phyloP scores from a whole-genome alignment of 2,113 vertebrate genomes.

The Istiophorus platypterus region DNA sequence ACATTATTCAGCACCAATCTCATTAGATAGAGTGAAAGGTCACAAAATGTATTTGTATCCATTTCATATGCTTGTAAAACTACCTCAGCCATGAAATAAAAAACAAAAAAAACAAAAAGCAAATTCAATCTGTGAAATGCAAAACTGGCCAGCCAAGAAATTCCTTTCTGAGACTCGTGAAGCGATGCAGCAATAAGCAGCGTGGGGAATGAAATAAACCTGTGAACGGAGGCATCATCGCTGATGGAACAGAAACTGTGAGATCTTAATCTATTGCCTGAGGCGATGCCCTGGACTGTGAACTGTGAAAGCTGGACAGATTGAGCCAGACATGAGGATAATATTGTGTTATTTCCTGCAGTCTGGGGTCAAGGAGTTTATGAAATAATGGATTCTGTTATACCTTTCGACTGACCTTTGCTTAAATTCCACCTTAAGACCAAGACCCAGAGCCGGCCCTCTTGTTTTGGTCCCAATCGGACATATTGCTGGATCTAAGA shows the following conservation, averaged over 20 bases:
- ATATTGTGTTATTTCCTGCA: slow-evolving; percentile 31
- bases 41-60: slow-evolving; percentile 47
- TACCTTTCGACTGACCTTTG: slow-evolving; percentile 31
- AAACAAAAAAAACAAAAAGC: too few relatives aligned
- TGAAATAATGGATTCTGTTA: slow-evolving; percentile 23
- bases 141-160: slow-evolving; percentile 46
- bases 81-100: slow-evolving; percentile 48
- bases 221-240: slow-evolving; percentile 7
- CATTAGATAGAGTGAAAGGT: slow-evolving; percentile 14
- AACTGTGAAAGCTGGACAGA: slow-evolving; percentile 29
- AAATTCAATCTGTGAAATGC: slow-evolving; percentile 61
- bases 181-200: slow-evolving; percentile 15
- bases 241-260: slow-evolving; percentile 33
- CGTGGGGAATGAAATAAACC: slow-evolving; percentile 24
- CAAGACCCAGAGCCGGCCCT: neutral
- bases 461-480: slow-evolving; percentile 6
- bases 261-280: slow-evolving; percentile 59
- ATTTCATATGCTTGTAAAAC: slow-evolving; percentile 56
- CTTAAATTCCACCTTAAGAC: slow-evolving; percentile 5
- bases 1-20: slow-evolving; percentile 22
- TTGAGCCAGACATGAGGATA: slow-evolving; percentile 32
- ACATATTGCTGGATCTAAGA: slow-evolving; percentile 25
- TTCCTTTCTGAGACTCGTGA: slow-evolving; percentile 13
- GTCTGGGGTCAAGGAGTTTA: slow-evolving; percentile 29
- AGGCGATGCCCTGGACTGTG: slow-evolving; percentile 20